Evolutionary conservation across 2,888 invertebrate genomes (phyloP).

Genomic region (Eupeodes latifasciatus): DNA sequence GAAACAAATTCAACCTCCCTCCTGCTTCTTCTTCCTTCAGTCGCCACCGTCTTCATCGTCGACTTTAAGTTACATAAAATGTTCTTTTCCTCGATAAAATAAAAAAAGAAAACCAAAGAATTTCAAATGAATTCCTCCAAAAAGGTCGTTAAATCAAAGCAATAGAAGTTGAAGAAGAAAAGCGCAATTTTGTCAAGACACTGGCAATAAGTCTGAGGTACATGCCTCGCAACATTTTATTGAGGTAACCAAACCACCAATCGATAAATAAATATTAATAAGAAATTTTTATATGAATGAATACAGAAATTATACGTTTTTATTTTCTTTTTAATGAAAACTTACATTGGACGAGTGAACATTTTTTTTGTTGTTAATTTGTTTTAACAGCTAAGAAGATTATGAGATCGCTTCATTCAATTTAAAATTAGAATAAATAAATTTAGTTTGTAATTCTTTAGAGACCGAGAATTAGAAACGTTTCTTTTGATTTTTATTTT

Average conservation of each 20-base stretch:
- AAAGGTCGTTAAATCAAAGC: not conserved
- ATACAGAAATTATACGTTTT: slow-evolving; percentile 20
- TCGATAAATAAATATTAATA: slow-evolving; percentile 60
- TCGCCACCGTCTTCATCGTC: not conserved
- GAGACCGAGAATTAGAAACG: not conserved
- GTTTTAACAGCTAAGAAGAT: slow-evolving; percentile 21
- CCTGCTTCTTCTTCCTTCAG: not conserved
- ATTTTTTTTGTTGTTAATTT: slow-evolving; percentile 78
- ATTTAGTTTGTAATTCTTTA: not conserved
- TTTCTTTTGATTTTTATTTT: not conserved
- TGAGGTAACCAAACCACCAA: slow-evolving; percentile 17
- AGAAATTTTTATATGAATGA: not conserved
- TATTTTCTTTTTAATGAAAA: slow-evolving; percentile 8
- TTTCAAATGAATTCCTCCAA: slow-evolving; percentile 1
- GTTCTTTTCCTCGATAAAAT: slow-evolving; percentile 6
- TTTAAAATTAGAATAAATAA: slow-evolving; percentile 20
- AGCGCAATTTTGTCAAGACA: not conserved
- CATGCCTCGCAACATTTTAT: not conserved
- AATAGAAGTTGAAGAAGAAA: not conserved
- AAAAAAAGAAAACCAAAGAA: not conserved
- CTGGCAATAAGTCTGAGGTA: too few relatives aligned
- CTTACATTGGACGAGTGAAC: slow-evolving; percentile 82
- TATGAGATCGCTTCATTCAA: slow-evolving; percentile 71
- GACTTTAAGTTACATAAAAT: slow-evolving; percentile 60
- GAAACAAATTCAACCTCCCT: slow-evolving; percentile 27